phyloP scores from a whole-genome alignment of 2,113 vertebrate genomes.

The Zosterops japonicus region DNA sequence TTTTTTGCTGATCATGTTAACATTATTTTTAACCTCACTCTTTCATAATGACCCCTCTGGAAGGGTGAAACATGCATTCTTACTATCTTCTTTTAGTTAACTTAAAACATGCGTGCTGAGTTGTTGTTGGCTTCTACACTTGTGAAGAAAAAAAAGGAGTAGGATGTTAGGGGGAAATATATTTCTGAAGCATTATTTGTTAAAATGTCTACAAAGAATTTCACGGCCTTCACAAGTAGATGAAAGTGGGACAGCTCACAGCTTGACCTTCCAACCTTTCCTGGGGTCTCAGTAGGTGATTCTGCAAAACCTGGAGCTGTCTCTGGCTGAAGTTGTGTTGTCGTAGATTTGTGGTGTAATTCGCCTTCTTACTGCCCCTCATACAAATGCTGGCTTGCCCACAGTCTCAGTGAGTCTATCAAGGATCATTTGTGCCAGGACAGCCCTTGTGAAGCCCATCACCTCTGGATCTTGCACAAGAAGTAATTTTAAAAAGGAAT shows the following conservation, averaged over 20 bases:
- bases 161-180: constrained; percentile 11
- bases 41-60: constrained; percentile 43
- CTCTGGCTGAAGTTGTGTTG: background rate
- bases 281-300: constrained; percentile 5
- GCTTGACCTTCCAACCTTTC: constrained; percentile 41
- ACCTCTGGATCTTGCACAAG: background rate
- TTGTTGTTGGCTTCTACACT: constrained; percentile 54
- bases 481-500: background rate
- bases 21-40: constrained; percentile 48
- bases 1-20: constrained; percentile 19
- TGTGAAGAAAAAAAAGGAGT: background rate
- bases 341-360: background rate
- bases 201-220: constrained; percentile 46
- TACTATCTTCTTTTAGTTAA: constrained; percentile 19
- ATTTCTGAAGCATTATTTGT: constrained; percentile 53
- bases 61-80: constrained; percentile 41
- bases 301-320: background rate
- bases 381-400: background rate
- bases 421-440: background rate
- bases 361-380: background rate
- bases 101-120: constrained; percentile 36
- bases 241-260: constrained; percentile 37
- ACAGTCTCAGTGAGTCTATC: background rate
- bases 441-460: background rate
- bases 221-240: background rate